Evolutionary conservation across 2,113 vertebrate species (phyloP).

Genomic region (Anoura caudifer): DNA sequence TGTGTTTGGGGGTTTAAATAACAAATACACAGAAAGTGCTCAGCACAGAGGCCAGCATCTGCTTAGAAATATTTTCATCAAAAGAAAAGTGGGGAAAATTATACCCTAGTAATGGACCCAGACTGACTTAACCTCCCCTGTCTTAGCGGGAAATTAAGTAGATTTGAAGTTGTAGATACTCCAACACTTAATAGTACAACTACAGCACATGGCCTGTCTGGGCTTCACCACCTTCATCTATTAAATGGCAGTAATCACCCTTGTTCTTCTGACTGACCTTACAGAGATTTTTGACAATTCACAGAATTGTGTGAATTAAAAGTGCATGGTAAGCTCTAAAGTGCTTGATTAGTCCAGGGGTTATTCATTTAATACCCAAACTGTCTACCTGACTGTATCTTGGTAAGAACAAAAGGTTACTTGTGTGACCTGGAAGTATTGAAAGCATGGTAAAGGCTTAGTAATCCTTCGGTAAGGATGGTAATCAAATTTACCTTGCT

Average conservation of each 20-base stretch:
- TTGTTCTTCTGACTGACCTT: neutral
- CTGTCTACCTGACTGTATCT: neutral
- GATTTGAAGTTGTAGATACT: neutral
- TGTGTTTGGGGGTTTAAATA: neutral
- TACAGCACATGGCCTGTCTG: neutral
- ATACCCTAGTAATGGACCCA: neutral
- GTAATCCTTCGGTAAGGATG: neutral
- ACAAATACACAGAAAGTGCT: neutral
- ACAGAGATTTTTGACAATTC: neutral
- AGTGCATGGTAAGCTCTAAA: neutral
- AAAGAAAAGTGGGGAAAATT: neutral
- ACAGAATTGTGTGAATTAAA: neutral
- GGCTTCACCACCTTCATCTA: neutral
- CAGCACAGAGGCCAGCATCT: neutral
- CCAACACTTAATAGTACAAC: fast-evolving
- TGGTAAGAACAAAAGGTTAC: neutral
- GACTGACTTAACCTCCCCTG: neutral
- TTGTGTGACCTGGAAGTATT: neutral
- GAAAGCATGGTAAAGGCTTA: neutral
- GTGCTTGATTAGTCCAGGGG: neutral
- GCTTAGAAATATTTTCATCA: neutral
- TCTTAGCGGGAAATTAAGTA: neutral
- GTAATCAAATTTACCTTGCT: neutral
- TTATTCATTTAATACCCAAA: neutral
- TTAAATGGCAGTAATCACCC: neutral